phyloP scores from a whole-genome alignment of 2,797 vertebrate species.

The Scleropages formosus region DNA sequence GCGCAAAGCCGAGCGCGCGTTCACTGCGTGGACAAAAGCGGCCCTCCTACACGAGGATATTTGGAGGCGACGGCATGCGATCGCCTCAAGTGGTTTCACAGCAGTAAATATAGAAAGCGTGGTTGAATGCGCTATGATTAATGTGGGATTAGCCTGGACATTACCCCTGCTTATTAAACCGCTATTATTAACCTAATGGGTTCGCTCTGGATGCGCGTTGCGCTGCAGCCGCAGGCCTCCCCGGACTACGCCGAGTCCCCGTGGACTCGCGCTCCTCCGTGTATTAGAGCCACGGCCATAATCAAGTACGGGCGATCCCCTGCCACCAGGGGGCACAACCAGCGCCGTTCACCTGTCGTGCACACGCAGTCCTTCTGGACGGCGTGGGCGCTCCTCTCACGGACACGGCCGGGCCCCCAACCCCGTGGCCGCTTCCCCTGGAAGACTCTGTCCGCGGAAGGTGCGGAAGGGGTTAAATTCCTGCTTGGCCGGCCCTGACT shows the following conservation, averaged over 20 bases:
- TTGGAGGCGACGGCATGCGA: constrained; percentile 42
- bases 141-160: constrained; percentile 49
- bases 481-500: constrained; percentile 45
- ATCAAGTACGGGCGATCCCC: too few species aligned
- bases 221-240: constrained; percentile 43
- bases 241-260: constrained; percentile 14
- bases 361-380: too few species aligned
- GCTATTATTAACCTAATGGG: constrained; percentile 52
- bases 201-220: constrained; percentile 50
- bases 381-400: background rate
- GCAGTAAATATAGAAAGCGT: constrained; percentile 54
- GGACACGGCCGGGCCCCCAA: too few species aligned
- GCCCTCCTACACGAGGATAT: constrained; percentile 42
- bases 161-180: constrained; percentile 44
- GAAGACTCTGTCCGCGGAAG: constrained; percentile 46
- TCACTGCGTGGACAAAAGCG: background rate
- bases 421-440: background rate
- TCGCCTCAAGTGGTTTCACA: constrained; percentile 37
- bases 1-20: background rate
- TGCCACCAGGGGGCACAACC: background rate
- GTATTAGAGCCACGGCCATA: background rate
- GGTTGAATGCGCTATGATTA: constrained; percentile 54
- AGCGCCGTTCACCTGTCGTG: background rate
- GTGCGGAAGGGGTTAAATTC: constrained; percentile 60
- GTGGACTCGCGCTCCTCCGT: constrained; percentile 1